These are phyloP conservation scores for Folsomia candida DNA, from an alignment of 2,888 invertebrate species.

Conservation along the genomic window DNA sequence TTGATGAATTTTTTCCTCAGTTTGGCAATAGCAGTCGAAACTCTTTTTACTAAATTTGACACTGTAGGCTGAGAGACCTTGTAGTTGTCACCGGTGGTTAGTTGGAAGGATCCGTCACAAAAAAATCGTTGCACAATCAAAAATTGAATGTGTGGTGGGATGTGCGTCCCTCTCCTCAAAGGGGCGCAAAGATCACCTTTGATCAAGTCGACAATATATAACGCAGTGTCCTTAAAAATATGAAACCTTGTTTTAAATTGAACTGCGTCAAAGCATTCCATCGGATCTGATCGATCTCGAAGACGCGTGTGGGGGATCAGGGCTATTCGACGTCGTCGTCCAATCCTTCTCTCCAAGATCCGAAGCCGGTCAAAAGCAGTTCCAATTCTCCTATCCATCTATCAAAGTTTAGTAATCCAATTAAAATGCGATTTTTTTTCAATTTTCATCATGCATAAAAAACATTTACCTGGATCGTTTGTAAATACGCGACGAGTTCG, in stretches of 20 bases:
- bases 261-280: background rate
- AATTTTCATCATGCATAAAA: no score
- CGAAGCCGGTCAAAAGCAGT: background rate
- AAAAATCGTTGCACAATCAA: conserved; percentile 16
- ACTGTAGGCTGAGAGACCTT: conserved; percentile 21
- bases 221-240: conserved; percentile 8
- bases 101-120: conserved; percentile 28
- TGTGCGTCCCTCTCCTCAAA: conserved; percentile 3
- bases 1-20: conserved; percentile 4
- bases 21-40: conserved; percentile 21
- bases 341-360: background rate
- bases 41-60: conserved; percentile 20
- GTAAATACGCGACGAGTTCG: no score
- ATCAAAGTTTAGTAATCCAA: background rate
- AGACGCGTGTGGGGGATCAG: background rate
- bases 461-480: no score
- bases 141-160: conserved; percentile 22
- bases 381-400: background rate
- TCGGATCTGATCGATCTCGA: background rate
- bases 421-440: background rate
- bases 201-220: conserved; percentile 11
- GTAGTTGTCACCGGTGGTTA: conserved; percentile 11
- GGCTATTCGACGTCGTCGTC: background rate
- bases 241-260: background rate
- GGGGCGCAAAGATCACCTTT: background rate